Evolutionary conservation across 2,888 invertebrate genomes (phyloP), one percentile per base, ranked within the genome.

Genomic region (Drosophila sordidula): DNA sequence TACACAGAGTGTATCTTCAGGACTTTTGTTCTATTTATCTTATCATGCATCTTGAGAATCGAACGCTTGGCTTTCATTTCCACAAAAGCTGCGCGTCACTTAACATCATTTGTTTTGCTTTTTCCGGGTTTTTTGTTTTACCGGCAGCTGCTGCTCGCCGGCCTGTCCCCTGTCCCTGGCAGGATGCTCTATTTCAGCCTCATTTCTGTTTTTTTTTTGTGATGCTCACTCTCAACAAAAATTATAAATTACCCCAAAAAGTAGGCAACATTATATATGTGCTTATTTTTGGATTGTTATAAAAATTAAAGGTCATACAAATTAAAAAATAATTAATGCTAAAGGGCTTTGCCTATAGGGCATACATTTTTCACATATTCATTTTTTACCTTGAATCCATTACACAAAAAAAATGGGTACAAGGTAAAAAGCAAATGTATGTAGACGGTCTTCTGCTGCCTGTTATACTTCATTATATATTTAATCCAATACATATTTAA

Each of bases 61-160:
- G 78, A 78, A 76, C 74, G 73, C 50, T 77, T 80, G 68, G 80
- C 77, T 72, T 80, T 55, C 73, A 74, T 76, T 77, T 77, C 54
- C 64, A 74, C 77, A 85, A 84, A 87, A 89, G 82, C 77, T 78
- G 87, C 85, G 79, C 85, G 88, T 85, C 88, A 85, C 88, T 89
- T 71, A 79, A 87, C 85, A 85, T 85, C 85, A 85, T 89, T 85
- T 87, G 87, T 85, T 78, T 89, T 73, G 69, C 68, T 77, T 77
- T 64, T 64, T 26, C 58, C 47, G 45, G 22, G 57, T 66, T 63
- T 66, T 56, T 63, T 69, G 65, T 68, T 75, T 70, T 66, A 64
- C 79, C 76, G 69, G 58, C 70, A 75, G 68, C 64, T 66, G 62
- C 51, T 70, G 70, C 46, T 49, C 54, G 32, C 32, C 39, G 29